phyloP scores from a whole-genome alignment of 2,797 vertebrate genomes.

The Benthosema pterotum region DNA sequence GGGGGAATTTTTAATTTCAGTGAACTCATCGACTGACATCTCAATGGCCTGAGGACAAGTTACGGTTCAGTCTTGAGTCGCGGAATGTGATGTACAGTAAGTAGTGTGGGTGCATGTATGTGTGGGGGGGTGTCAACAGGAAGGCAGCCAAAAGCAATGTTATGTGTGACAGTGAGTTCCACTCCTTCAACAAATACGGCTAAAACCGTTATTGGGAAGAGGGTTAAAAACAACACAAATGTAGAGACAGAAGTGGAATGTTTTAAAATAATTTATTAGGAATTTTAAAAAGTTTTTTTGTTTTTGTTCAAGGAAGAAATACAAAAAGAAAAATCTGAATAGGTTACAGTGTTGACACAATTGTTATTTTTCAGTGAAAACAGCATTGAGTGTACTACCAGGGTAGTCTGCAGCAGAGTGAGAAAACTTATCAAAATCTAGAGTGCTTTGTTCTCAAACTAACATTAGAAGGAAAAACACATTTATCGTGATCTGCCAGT shows the following conservation, averaged over 20 bases:
- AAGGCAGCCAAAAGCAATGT: no score
- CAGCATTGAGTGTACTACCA: constrained; percentile 50
- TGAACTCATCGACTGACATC: no score
- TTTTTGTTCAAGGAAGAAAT: constrained; percentile 81
- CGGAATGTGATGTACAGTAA: no score
- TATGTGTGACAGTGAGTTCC: no score
- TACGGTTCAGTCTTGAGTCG: no score
- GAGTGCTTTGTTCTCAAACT: constrained; percentile 69
- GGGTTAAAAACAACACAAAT: constrained; percentile 20
- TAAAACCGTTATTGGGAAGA: no score
- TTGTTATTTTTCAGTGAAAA: constrained; percentile 71
- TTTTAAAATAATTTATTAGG: constrained; percentile 99
- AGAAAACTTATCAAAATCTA: constrained; percentile 63
- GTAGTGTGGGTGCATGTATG: no score
- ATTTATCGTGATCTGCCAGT: constrained; percentile 65
- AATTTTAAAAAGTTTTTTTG: constrained; percentile 93
- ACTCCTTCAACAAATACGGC: no score
- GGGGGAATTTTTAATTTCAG: no score
- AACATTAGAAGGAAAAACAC: constrained; percentile 51
- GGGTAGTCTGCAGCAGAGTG: constrained; percentile 45
- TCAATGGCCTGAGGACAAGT: no score
- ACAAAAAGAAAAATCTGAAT: constrained; percentile 76
- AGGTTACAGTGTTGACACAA: constrained; percentile 79
- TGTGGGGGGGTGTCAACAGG: no score
- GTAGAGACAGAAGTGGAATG: constrained; percentile 67